A percentile compares a stretch with the other conserved stretches of the same genome.
phyloP scores from a whole-genome alignment of 2,797 vertebrate genomes.

The Acomys russatus region DNA sequence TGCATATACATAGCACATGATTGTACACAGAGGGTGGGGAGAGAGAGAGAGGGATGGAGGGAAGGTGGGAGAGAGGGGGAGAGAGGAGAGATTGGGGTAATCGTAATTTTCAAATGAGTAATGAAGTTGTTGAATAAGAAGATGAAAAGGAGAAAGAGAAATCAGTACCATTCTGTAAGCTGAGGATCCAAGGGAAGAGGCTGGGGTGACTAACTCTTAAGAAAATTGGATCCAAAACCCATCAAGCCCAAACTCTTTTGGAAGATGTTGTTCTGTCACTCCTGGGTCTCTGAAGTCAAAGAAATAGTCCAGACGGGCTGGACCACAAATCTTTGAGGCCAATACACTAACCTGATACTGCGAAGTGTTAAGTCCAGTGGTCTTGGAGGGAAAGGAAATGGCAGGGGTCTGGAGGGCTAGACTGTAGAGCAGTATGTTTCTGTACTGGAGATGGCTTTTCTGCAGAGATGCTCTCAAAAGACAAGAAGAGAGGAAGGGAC shows the following conservation, averaged over 20 bases:
- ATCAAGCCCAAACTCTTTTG: background rate
- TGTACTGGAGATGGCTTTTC: constrained; percentile 24
- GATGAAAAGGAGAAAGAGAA: constrained; percentile 31
- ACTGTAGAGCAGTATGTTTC: background rate
- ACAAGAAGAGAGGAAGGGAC: background rate
- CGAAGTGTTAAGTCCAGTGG: too few species aligned
- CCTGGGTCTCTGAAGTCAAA: background rate
- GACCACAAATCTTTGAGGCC: background rate
- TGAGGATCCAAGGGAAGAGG: background rate
- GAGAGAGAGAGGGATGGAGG: background rate
- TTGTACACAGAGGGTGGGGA: background rate
- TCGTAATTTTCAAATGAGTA: background rate
- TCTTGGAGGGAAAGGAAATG: background rate
- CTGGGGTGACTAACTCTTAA: background rate
- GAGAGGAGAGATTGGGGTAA: too few species aligned
- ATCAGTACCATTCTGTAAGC: background rate
- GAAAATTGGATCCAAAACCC: background rate
- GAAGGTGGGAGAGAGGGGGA: background rate
- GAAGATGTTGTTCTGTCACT: background rate
- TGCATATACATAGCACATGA: too few species aligned
- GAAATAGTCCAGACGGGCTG: background rate
- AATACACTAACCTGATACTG: background rate
- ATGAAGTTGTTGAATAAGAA: constrained; percentile 36
- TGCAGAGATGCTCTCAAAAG: background rate
- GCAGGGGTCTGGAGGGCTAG: too few species aligned